Conservation (phyloP, 2,113 vertebrate species). For the Sinocyclocheilus grahami region DNA sequence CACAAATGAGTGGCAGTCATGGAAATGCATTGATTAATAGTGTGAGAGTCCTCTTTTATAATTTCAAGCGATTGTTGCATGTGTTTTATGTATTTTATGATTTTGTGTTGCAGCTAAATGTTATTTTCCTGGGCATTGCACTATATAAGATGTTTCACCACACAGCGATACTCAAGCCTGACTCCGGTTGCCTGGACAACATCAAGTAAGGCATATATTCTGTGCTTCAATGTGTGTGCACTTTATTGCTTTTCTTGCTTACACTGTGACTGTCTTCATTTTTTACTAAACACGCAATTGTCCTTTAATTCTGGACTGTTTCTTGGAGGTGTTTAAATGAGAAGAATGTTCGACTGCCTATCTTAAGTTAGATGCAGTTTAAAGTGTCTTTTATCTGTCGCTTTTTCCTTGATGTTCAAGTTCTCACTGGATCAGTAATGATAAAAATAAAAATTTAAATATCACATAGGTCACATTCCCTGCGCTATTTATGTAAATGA, state of each 20-base stretch:
- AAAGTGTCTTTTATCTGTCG: constrained; percentile 19
- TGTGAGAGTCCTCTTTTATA: not conserved
- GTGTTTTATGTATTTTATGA: not conserved
- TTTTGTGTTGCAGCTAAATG: constrained; percentile 87
- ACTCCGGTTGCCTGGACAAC: constrained; percentile 98
- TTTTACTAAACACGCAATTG: constrained; percentile 26
- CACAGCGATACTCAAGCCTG: constrained; percentile 97
- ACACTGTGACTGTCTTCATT: constrained; percentile 8
- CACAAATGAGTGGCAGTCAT: not conserved
- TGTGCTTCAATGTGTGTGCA: constrained; percentile 39
- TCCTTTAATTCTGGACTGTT: constrained; percentile 18
- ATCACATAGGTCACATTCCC: not conserved
- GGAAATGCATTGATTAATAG: no score
- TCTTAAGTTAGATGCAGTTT: constrained; percentile 21
- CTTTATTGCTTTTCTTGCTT: constrained; percentile 26
- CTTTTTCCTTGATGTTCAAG: constrained; percentile 6
- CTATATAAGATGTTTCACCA: constrained; percentile 99
- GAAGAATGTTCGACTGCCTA: constrained; percentile 18
- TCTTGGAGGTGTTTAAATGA: constrained; percentile 21
- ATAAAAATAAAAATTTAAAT: not conserved
- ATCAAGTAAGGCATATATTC: constrained; percentile 89
- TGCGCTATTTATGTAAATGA: not conserved
- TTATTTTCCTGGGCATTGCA: constrained; percentile 98
- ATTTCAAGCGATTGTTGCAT: not conserved
- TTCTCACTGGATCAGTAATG: constrained; percentile 1